Conservation (phyloP, 2,797 vertebrate species). For the Sphaeramia orbicularis region DNA sequence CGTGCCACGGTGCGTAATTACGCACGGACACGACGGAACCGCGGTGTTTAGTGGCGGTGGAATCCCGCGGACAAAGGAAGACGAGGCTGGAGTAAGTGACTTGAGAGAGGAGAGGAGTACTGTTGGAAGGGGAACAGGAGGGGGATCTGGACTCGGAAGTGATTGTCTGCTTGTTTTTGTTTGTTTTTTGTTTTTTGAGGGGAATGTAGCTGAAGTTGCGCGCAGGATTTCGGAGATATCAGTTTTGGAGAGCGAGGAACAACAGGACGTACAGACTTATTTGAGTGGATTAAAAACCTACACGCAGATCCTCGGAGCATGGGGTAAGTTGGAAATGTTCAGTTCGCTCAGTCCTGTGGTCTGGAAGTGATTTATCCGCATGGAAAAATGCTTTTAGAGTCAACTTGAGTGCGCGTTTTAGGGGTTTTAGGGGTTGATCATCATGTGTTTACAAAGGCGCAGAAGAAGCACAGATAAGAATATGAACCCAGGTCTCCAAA, state of each 20-base stretch:
- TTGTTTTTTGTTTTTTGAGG: too few species aligned
- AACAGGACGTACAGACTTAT: conserved; percentile 24
- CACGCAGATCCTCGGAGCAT: conserved; percentile 68
- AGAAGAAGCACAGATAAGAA: not conserved
- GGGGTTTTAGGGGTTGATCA: not conserved
- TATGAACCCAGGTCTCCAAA: conserved; percentile 1
- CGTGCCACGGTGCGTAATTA: conserved; percentile 67
- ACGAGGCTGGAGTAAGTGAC: conserved; percentile 60
- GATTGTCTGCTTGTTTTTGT: conserved; percentile 43
- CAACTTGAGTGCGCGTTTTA: conserved; percentile 61
- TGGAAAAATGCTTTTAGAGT: conserved; percentile 38
- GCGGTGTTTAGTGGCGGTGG: conserved; percentile 34
- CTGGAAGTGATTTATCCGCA: conserved; percentile 26
- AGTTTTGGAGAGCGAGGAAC: conserved; percentile 13
- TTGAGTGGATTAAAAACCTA: conserved; percentile 33
- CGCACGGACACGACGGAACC: conserved; percentile 53
- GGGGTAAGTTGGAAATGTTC: conserved; percentile 71
- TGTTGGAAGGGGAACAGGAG: conserved; percentile 47
- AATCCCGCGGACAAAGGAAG: conserved; percentile 75
- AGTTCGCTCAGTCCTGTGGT: not conserved
- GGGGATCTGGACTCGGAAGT: conserved; percentile 70
- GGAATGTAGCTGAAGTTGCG: conserved; percentile 57
- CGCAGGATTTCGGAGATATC: conserved; percentile 25
- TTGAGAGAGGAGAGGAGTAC: conserved; percentile 63
- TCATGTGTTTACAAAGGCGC: not conserved